Evolutionary conservation across 2,888 invertebrate genomes (phyloP), one percentile per base, ranked within the genome.

Genomic region (Andrena marginata): DNA sequence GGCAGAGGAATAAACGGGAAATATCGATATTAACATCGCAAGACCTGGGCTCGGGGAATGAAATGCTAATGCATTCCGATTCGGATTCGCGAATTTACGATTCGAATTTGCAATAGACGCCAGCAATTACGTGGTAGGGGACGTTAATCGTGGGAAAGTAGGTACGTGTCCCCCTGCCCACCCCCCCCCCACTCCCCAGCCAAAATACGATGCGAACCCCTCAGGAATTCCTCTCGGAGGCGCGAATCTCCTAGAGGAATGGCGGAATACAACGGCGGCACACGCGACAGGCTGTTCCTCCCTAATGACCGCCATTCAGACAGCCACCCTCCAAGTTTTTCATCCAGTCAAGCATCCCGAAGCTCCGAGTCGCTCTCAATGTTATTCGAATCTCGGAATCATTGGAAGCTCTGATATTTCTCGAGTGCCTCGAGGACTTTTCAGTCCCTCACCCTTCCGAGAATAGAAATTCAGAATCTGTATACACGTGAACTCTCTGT

Each of bases 61-160:
- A 70, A 77, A 79, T 13, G 56, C 20, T 64, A 59, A 69, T 69
- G 79, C 63, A 64, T 76, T 69, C 49, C 63, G 20, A 62, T 63
- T 63, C 54, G 51, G 48, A 16, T 29, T 16, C 26, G 48, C 5
- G 62, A 42, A 80, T 70, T 80, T 70, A 70, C 70, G 64, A 64
- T 10, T 56, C 10, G 59, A 31, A 78, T 78, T 62, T 26, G 26
- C 6, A 20, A n/a, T 31, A 67, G 62, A 49, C n/a, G 31, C 31
- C 62, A 26, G 20, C 31, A n/a, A 75, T 62, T 64, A 49, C 29
- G 26, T 1, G n/a, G 48, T n/a, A 3, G 26, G 6, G 64, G 6
- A 49, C 48, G 69, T 70, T 76, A 79, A 79, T 76, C 77, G 70
- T 13, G 42, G 35, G 16, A 10, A 35, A 70, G 59, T 42, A 16